A percentile compares a stretch with the other conserved stretches of the same genome.
Evolutionary conservation across 35 echinoderm and acorn worm genomes (phyloP).

Genomic region (Ptychodera flava): DNA sequence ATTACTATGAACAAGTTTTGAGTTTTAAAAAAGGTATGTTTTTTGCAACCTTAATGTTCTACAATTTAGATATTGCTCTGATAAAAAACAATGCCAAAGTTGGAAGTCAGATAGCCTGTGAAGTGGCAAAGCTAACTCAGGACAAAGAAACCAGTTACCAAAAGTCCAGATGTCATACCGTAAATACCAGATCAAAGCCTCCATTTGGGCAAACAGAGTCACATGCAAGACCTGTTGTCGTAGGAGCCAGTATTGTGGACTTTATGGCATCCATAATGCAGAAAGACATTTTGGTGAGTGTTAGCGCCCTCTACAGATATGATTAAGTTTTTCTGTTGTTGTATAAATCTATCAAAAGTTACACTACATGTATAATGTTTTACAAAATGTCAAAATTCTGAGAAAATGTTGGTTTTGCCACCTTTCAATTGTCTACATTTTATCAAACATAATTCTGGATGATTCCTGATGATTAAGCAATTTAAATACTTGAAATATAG

Average conservation of each 20-base stretch:
- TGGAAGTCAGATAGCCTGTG: conserved; percentile 73
- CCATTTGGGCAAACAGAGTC: not conserved
- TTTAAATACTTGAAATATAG: too few species aligned
- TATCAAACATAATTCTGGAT: not conserved
- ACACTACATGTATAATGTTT: too few species aligned
- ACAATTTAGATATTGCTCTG: conserved; percentile 72
- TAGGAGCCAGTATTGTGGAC: conserved; percentile 85
- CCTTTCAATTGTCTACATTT: conserved; percentile 10
- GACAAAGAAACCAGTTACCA: too few species aligned
- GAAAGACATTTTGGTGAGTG: conserved; percentile 40
- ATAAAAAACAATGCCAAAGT: conserved; percentile 86
- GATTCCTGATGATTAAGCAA: too few species aligned
- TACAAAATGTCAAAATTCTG: too few species aligned
- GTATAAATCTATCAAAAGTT: not conserved
- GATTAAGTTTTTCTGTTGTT: not conserved
- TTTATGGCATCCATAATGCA: conserved; percentile 23
- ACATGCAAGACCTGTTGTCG: conserved; percentile 56
- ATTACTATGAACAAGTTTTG: too few species aligned
- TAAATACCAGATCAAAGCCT: not conserved
- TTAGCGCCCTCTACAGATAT: not conserved
- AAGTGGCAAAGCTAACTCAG: conserved; percentile 36
- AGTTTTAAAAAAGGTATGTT: too few species aligned
- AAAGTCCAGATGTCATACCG: too few species aligned
- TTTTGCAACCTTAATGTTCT: too few species aligned
- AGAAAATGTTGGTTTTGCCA: too few species aligned